A percentile compares a stretch with the other conserved stretches of the same genome.
phyloP scores from a whole-genome alignment of 2,888 invertebrate genomes.

The Conchocele bisecta region DNA sequence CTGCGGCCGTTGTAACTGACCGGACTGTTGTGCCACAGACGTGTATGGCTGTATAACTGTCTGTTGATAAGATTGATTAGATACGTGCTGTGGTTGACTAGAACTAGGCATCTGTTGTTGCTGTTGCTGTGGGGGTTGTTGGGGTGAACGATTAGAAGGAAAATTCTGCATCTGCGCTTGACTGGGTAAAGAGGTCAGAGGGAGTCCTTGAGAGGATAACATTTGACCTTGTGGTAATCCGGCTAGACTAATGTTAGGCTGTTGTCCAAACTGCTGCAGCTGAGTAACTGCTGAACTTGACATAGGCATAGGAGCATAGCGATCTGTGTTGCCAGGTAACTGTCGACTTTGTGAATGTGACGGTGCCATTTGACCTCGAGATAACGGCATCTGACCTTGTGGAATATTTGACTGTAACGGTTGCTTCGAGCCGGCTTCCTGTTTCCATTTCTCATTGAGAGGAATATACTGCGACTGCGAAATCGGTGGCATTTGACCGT shows the following conservation, averaged over 20 bases:
- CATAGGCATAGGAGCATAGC: slow-evolving; percentile 14
- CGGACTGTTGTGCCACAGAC: slow-evolving; percentile 17
- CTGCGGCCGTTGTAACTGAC: neutral
- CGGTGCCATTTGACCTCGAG: slow-evolving; percentile 14
- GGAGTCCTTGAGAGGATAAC: too few relatives aligned
- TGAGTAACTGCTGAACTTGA: too few relatives aligned
- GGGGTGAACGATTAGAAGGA: too few relatives aligned
- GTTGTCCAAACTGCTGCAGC: too few relatives aligned
- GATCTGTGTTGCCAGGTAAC: slow-evolving; percentile 29
- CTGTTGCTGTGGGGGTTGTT: slow-evolving; percentile 29
- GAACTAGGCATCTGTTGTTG: slow-evolving; percentile 33
- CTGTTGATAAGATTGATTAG: slow-evolving; percentile 12
- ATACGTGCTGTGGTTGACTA: neutral
- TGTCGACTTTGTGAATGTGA: slow-evolving; percentile 13
- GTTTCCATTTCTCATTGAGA: slow-evolving; percentile 54
- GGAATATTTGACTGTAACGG: neutral
- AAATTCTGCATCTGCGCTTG: too few relatives aligned
- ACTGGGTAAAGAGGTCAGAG: too few relatives aligned
- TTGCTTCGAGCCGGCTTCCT: slow-evolving; percentile 13
- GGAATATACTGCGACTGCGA: slow-evolving; percentile 45
- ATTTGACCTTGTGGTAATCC: too few relatives aligned
- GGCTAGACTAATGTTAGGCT: too few relatives aligned
- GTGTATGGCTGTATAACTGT: slow-evolving; percentile 31
- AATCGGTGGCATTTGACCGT: neutral
- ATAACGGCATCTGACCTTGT: neutral